Evolutionary conservation across 1,140 invertebrate genomes (phyloP), one percentile per base, ranked within the genome.

Genomic region (Acyrthosiphon pisum): DNA sequence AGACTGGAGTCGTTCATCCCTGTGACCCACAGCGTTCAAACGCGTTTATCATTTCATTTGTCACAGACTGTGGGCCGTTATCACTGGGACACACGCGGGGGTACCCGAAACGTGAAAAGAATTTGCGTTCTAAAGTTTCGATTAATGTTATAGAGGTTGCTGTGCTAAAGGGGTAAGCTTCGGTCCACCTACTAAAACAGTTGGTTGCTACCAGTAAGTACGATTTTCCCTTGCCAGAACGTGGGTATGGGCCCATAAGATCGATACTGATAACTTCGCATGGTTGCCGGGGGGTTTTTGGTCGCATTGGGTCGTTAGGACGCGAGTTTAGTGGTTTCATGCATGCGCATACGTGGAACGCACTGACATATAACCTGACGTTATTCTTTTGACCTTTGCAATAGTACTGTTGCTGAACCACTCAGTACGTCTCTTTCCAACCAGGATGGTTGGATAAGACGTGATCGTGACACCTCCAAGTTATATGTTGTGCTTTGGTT

Each of bases 81-180:
- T 60, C 88, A 18, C 53, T 90, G 6, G 60, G 35, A 41, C 88
- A 90, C 50, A 90, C 88, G 50, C 50, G 50, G 22, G 88, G 50
- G 35, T 90, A 90, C 1, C 88, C 88, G 50, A 56, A 90, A 37
- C 88, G n/a, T 41, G 88, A 90, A 30, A 90, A 90, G 44, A 56
- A 90, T 8, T 56, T 50, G 14, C 88, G 88, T 37, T 90, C 88
- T 23, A 56, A 4, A 0, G 50, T 56, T 41, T 90, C n/a, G 1
- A 20, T 41, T 3, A 90, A 26, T 6, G 7, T 56, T 41, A 41
- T 60, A 41, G 37, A 41, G 37, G 37, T 41, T 41, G 37, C 37
- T 41, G 37, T 41, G 1, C 37, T 2, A 1, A 41, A 41, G 37
- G 37, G 37, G 37, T 41, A 41, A 2, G 37, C 2, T 2, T 41